These are phyloP conservation scores for Nipponacmea schrenckii DNA, from an alignment of 2,888 invertebrate species.

Conservation along the genomic window DNA sequence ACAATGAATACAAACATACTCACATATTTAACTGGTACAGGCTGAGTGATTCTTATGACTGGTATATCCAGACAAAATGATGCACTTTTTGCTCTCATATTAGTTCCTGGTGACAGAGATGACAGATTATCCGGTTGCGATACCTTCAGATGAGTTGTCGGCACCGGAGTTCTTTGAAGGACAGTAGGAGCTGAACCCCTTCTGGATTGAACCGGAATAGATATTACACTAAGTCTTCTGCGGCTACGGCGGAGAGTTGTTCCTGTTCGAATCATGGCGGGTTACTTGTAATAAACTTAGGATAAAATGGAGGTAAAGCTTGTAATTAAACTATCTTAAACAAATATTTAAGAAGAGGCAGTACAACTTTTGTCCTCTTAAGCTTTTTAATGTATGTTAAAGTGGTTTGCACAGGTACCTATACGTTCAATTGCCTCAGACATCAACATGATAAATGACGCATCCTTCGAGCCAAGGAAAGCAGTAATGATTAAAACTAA, in stretches of 20 bases:
- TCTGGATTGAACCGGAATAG: constrained; percentile 12
- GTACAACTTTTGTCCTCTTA: no score
- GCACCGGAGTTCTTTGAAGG: background rate
- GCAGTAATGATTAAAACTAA: no score
- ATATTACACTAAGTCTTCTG: background rate
- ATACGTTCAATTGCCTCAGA: no score
- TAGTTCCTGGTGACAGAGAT: background rate
- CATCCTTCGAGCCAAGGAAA: no score
- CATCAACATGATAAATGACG: no score
- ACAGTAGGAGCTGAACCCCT: constrained; percentile 20
- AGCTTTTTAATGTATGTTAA: no score
- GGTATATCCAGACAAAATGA: constrained; percentile 3
- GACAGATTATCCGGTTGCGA: background rate
- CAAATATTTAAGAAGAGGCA: no score
- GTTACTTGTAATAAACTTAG: no score
- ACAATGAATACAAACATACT: no score
- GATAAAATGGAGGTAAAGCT: no score
- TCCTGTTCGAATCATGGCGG: background rate
- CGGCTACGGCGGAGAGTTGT: background rate
- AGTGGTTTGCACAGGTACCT: no score
- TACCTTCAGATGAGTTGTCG: background rate
- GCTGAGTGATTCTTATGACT: background rate
- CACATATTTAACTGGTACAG: background rate
- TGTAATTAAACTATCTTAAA: no score
- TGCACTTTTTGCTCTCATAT: background rate